phyloP scores from a whole-genome alignment of 1,140 invertebrate species.

The Drosophila kohkoa region DNA sequence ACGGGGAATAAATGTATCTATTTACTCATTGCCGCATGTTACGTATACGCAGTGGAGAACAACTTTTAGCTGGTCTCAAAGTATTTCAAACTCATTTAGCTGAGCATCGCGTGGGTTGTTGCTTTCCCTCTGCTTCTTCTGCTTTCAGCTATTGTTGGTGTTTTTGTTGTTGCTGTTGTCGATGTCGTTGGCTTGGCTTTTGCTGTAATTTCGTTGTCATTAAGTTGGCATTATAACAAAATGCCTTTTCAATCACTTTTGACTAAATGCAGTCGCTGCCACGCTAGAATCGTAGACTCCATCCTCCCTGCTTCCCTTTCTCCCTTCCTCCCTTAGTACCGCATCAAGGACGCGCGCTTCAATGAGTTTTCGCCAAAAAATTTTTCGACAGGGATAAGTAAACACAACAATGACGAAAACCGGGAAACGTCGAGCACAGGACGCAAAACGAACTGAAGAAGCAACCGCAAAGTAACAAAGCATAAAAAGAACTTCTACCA shows the following conservation, averaged over 20 bases:
- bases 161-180: conserved; percentile 9
- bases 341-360: conserved; percentile 53
- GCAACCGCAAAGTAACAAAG: conserved; percentile 59
- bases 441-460: conserved; percentile 32
- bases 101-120: conserved; percentile 27
- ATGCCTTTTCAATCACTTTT: conserved; percentile 84
- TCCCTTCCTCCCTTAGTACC: neutral
- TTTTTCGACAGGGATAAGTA: conserved; percentile 80
- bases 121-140: conserved; percentile 1
- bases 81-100: conserved; percentile 62
- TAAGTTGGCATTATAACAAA: conserved; percentile 84
- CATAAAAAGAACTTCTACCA: conserved; percentile 22
- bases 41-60: conserved; percentile 16
- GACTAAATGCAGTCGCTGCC: conserved; percentile 74
- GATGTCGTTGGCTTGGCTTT: conserved; percentile 63
- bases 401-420: conserved; percentile 67
- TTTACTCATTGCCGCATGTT: neutral
- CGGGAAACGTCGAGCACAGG: conserved; percentile 10
- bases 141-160: conserved; percentile 15
- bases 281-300: neutral
- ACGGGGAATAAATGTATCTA: conserved; percentile 7
- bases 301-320: neutral
- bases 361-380: conserved; percentile 62
- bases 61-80: conserved; percentile 52
- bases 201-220: conserved; percentile 83